These are phyloP conservation scores for Drosophila putrida DNA, from an alignment of 2,888 invertebrate species.

Conservation along the genomic window DNA sequence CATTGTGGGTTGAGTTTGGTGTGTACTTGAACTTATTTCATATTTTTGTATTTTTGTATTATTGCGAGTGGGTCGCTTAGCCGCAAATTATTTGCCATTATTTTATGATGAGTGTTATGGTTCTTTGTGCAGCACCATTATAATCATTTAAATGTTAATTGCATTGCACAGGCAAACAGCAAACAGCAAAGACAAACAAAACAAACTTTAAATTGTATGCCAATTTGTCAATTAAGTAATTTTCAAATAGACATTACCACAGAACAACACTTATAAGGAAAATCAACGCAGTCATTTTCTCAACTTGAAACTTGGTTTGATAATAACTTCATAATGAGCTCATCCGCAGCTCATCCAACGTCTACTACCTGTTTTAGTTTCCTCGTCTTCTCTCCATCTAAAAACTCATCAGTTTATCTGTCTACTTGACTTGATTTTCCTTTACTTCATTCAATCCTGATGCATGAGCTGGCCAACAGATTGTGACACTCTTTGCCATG, in stretches of 20 bases:
- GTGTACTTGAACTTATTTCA: slow-evolving; percentile 74
- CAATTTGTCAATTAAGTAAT: slow-evolving; percentile 68
- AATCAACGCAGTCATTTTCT: slow-evolving; percentile 51
- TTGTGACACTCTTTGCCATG: slow-evolving; percentile 64
- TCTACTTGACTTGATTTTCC: slow-evolving; percentile 1
- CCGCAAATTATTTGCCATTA: slow-evolving; percentile 69
- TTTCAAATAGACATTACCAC: slow-evolving; percentile 40
- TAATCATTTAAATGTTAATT: slow-evolving; percentile 71
- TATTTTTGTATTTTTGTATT: slow-evolving; percentile 24
- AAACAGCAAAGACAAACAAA: slow-evolving; percentile 36
- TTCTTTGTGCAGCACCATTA: slow-evolving; percentile 60
- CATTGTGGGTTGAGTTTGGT: slow-evolving; percentile 45
- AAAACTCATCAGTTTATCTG: slow-evolving; percentile 25
- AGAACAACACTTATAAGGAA: slow-evolving; percentile 39
- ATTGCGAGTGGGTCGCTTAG: slow-evolving; percentile 63
- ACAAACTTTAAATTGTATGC: slow-evolving; percentile 32
- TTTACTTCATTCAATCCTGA: slow-evolving; percentile 38
- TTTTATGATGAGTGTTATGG: slow-evolving; percentile 57
- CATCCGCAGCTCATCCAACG: slow-evolving; percentile 52
- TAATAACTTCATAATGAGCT: slow-evolving; percentile 75
- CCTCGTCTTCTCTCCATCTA: not conserved
- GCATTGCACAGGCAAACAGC: slow-evolving; percentile 41
- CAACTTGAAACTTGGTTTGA: slow-evolving; percentile 46
- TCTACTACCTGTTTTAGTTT: slow-evolving; percentile 2
- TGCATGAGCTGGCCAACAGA: slow-evolving; percentile 61